These are phyloP conservation scores for Euwallacea similis DNA, from an alignment of 1,140 invertebrate genomes.

Conservation along the genomic window DNA sequence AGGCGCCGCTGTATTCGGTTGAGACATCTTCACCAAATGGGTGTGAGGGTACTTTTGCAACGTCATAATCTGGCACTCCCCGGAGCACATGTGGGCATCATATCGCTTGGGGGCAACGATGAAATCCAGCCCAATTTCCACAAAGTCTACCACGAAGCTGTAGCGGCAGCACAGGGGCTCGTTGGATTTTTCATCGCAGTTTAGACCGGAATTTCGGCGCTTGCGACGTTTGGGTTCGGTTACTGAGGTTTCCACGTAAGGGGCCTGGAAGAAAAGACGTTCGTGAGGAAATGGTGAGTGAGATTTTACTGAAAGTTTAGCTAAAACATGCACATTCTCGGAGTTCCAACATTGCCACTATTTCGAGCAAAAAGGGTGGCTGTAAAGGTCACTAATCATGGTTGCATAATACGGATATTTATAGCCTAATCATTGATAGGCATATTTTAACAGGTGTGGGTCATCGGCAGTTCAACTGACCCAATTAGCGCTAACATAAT, in stretches of 20 bases:
- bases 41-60: conserved; percentile 91
- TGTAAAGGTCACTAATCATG: no score
- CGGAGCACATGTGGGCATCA: conserved; percentile 95
- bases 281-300: no score
- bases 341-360: no score
- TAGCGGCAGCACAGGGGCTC: conserved; percentile 87
- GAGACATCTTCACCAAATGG: conserved; percentile 81
- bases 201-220: conserved; percentile 75
- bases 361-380: no score
- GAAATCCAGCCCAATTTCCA: conserved; percentile 97
- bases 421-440: no score
- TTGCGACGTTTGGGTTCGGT: conserved; percentile 64
- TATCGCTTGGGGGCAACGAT: conserved; percentile 95
- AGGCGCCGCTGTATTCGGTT: conserved; percentile 71
- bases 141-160: conserved; percentile 92
- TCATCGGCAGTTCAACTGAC: no score
- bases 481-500: no score
- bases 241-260: conserved; percentile 78
- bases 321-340: no score
- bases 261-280: conserved; percentile 61
- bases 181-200: conserved; percentile 75
- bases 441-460: no score
- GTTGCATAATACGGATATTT: no score
- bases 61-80: conserved; percentile 90
- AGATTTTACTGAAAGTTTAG: no score